Evolutionary conservation across 2,888 invertebrate species (phyloP), one percentile per base, ranked within the genome.

Genomic region (Archips xylosteana): DNA sequence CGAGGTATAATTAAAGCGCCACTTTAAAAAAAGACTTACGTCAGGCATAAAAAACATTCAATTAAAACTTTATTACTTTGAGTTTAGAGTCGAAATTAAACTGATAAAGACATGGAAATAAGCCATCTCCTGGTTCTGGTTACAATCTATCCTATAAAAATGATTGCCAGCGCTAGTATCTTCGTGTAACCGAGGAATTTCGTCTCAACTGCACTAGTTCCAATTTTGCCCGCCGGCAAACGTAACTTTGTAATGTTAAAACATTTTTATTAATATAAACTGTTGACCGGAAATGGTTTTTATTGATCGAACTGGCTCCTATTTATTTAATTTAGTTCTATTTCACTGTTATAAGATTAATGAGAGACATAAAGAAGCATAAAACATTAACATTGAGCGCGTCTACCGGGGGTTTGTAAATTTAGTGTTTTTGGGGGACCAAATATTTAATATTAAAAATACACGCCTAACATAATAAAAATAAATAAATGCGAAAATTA

Each of bases 251-350:
- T 73, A 59, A 36, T 23, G 2, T 15, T 32, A 8, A 6, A 51
- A 54, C 8, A 3, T 57, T 54, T 57, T 57, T 59, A 63, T 64
- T 45, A 36, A 66, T 66, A 61, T 68, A 39, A 65, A 39, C 59
- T 60, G 59, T 60, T 60, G 57, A 60, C 73, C 73, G 73, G 68
- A 73, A 64, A 73, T 63, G 63, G 49, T 59, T 73, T 59, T 73
- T 68, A 66, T 66, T 67, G 47, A 63, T 49, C 49, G 32, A 63
- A 73, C 47, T 13, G 63, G 57, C 49, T 68, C 42, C 57, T 68
- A 57, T 67, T 59, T 64, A 57, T 63, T 73, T 68, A 68, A 73
- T 73, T 68, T 63, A 69, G 49, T 68, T 49, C 66, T 73, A 73
- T 69, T 64, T 68, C 12, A 49, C 63, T 68, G 47, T 42, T 59